Base-by-base conservation (phyloP, 2,888 invertebrate genomes). In the Dysmachus trigonus region DNA sequence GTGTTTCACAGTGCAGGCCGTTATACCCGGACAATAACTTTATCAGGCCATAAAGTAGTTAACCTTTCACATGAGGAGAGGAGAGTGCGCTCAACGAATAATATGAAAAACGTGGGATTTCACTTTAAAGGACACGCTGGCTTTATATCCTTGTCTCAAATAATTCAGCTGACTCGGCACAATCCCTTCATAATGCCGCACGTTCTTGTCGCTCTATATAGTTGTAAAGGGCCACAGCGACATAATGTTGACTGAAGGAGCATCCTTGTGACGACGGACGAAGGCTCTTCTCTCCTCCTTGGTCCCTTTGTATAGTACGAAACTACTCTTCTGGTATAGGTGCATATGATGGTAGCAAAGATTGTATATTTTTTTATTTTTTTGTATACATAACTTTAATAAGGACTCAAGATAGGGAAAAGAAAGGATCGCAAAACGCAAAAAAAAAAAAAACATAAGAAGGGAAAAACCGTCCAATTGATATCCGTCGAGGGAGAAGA, bases 91-190 rank as follows among this genome's bases (percentile, higher is more conserved):
- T 72, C 83, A 18, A 30, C 41, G 27, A 72, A 38, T 83, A 83
- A 83, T 41, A 83, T 47, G 81, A 83, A 47, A 83, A 83, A 83
- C 83, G 72, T 83, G 83, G 72, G 72, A 83, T 83, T 83, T 83
- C 83, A 83, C 47, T 83, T 83, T 83, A 83, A 83, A 83, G 47
- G 41, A 41, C 41, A 41, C 35, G 41, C n/a, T 31, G 18, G 38
- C 83, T 41, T 72, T 72, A 83, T 41, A 72, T 72, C 72, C 83
- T 83, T 83, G 83, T 83, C 72, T 83, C 83, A 84, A 87, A 86
- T 85, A 84, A 87, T 87, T 87, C 86, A 86, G 87, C 87, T 87
- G 87, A 87, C 86, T 87, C 86, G 62, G 77, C 87, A 87, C 86
- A 87, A 87, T 86, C 87, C 86, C 86, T 83, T 86, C 86, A 86